Evolutionary conservation across 2,797 vertebrate genomes (phyloP).

Genomic region (Notolepis coatsorum): DNA sequence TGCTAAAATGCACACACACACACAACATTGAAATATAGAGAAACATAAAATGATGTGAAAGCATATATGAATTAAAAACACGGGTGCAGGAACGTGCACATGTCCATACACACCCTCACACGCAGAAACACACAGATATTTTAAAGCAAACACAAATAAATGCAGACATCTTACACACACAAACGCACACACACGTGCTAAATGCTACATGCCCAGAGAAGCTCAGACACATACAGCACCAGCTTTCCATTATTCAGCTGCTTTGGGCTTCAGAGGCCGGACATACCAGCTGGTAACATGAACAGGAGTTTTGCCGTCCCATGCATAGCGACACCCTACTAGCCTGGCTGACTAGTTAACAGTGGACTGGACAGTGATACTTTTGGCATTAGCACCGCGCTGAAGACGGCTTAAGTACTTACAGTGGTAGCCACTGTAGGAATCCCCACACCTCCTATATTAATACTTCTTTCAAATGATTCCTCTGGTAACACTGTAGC

Average conservation of each 20-base stretch:
- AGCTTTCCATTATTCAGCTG: constrained; percentile 62
- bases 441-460: background rate
- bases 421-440: background rate
- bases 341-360: constrained; percentile 6
- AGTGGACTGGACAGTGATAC: constrained; percentile 39
- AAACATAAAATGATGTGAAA: too few relatives aligned
- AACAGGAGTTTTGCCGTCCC: constrained; percentile 36
- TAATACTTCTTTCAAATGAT: background rate
- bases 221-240: constrained; percentile 16
- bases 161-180: constrained; percentile 9
- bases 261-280: constrained; percentile 32
- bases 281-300: constrained; percentile 42
- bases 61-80: too few relatives aligned
- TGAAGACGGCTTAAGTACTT: constrained; percentile 1
- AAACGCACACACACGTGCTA: background rate
- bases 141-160: background rate
- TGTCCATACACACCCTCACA: background rate
- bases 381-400: constrained; percentile 9
- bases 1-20: constrained; percentile 3
- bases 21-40: too few relatives aligned
- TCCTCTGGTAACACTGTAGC: background rate
- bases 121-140: background rate
- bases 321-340: constrained; percentile 24
- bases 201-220: background rate
- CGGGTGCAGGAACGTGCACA: too few relatives aligned